Evolutionary conservation across 2,888 invertebrate species (phyloP).

Genomic region (Machimus atricapillus): DNA sequence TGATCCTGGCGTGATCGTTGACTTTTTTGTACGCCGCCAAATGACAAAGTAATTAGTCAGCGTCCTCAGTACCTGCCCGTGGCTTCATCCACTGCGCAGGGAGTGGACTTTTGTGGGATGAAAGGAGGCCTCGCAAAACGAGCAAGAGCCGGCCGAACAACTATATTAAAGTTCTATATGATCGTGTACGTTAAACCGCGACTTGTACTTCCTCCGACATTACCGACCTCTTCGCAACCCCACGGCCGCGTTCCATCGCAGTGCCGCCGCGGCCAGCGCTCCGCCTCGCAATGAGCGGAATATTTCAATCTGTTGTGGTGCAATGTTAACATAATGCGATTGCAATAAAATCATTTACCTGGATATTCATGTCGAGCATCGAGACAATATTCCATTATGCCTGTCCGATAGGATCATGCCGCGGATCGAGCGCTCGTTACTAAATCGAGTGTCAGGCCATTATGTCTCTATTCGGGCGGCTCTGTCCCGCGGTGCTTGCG

Average conservation of each 20-base stretch:
- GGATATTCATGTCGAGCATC: constrained; percentile 38
- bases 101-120: neutral
- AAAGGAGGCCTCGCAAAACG: neutral
- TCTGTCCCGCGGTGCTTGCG: neutral
- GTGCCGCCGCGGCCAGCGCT: neutral
- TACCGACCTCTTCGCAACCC: neutral
- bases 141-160: constrained; percentile 6
- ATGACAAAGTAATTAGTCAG: neutral
- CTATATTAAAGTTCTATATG: constrained; percentile 31
- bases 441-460: constrained; percentile 44
- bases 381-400: constrained; percentile 39
- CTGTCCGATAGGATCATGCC: constrained; percentile 41
- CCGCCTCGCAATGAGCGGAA: constrained; percentile 38
- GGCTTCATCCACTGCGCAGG: neutral
- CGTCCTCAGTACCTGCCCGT: neutral
- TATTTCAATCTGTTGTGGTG: constrained; percentile 47
- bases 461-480: constrained; percentile 46
- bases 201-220: constrained; percentile 18
- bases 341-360: constrained; percentile 47
- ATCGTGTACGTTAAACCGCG: constrained; percentile 29
- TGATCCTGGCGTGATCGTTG: neutral
- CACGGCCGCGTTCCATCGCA: neutral
- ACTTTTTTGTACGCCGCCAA: neutral
- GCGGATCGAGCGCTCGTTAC: constrained; percentile 25
- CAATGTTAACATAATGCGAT: constrained; percentile 46